Conservation (phyloP, 2,113 vertebrate species). For the Sinocyclocheilus rhinocerous region DNA sequence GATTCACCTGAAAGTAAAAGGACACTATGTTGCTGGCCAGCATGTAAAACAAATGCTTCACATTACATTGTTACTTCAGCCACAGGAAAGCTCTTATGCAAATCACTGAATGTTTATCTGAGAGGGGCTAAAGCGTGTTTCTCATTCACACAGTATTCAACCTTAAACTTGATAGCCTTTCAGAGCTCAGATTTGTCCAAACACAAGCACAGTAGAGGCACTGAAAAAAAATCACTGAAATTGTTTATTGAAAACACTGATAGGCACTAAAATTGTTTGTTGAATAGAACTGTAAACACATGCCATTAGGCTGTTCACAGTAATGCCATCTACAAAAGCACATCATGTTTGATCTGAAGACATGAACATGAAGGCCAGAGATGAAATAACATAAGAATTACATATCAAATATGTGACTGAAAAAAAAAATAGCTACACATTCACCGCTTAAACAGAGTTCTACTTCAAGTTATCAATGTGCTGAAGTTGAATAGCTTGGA, state of each 20-base stretch:
- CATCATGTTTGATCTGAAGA: no score
- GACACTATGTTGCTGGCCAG: background rate
- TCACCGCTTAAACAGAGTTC: no score
- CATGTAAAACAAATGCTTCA: background rate
- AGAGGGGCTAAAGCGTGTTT: background rate
- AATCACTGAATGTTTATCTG: background rate
- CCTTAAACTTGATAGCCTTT: background rate
- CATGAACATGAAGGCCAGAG: no score
- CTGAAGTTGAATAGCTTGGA: no score
- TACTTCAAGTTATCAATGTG: no score
- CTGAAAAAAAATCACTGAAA: background rate
- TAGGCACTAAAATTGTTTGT: no score
- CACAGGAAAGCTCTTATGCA: background rate
- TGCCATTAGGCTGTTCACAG: background rate
- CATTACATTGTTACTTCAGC: background rate
- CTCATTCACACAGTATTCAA: background rate
- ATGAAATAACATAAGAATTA: no score
- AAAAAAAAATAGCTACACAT: no score
- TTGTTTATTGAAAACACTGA: background rate
- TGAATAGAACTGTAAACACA: conserved; percentile 2
- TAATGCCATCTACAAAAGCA: background rate
- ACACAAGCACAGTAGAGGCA: background rate
- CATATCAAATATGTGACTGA: no score
- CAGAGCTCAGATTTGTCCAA: background rate
- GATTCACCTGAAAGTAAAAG: background rate